Conservation (phyloP, 2,888 invertebrate genomes). For the Callinectes sapidus region DNA sequence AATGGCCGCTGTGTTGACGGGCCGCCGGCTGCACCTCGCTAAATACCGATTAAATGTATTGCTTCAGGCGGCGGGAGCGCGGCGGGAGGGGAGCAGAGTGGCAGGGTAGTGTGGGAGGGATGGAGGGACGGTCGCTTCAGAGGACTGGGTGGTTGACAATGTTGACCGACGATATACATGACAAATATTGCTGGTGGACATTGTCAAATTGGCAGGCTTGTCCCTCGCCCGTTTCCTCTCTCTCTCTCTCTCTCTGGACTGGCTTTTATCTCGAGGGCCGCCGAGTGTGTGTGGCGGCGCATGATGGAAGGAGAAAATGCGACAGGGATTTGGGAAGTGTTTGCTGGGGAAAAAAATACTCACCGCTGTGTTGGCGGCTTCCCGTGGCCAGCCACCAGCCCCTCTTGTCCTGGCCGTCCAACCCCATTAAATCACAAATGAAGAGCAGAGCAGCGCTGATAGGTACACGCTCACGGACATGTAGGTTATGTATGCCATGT, state of each 20-base stretch:
- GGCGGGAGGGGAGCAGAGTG: neutral
- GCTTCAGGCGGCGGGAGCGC: neutral
- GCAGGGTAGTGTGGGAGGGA: neutral
- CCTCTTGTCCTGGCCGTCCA: neutral
- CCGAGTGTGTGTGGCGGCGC: neutral
- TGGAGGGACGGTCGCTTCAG: neutral
- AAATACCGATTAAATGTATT: constrained; percentile 45
- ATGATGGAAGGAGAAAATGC: neutral
- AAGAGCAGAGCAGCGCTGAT: neutral
- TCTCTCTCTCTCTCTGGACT: constrained; percentile 8
- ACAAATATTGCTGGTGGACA: constrained; percentile 31
- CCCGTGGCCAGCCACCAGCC: neutral
- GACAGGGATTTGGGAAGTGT: neutral
- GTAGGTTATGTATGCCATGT: neutral
- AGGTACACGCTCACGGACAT: neutral
- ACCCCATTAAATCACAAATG: neutral
- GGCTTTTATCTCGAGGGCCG: neutral
- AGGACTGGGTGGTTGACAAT: constrained; percentile 15
- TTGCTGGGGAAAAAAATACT: neutral
- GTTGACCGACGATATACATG: constrained; percentile 32
- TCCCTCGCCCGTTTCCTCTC: neutral
- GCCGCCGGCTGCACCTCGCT: constrained; percentile 34
- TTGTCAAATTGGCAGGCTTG: constrained; percentile 4
- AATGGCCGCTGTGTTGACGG: constrained; percentile 46
- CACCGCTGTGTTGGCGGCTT: neutral